A percentile compares a stretch with the other conserved stretches of the same genome.
These are phyloP conservation scores for Mastacembelus armatus DNA, from an alignment of 2,797 vertebrate genomes.

Conservation along the genomic window DNA sequence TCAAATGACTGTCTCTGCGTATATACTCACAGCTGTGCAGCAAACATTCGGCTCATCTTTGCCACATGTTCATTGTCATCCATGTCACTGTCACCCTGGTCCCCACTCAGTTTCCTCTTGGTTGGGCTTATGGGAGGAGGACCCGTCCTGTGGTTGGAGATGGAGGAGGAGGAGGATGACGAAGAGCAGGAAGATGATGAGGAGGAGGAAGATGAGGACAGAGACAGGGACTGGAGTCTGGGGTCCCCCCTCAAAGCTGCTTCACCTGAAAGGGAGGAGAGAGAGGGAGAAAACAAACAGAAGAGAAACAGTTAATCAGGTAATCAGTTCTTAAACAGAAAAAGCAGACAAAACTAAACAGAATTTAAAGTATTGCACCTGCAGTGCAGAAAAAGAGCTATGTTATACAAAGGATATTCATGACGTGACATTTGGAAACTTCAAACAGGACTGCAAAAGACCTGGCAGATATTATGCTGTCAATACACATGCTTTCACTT, in stretches of 20 bases:
- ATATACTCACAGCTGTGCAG: conserved; percentile 90
- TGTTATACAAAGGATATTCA: not conserved
- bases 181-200: conserved; percentile 75
- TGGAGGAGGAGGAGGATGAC: conserved; percentile 77
- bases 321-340: not conserved
- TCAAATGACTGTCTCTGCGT: not conserved
- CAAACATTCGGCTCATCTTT: conserved; percentile 97
- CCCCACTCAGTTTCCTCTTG: conserved; percentile 94
- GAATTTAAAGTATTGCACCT: not conserved
- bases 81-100: conserved; percentile 91
- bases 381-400: too few relatives aligned
- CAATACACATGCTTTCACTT: conserved; percentile 22
- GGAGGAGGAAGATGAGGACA: conserved; percentile 86
- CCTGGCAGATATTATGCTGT: not conserved
- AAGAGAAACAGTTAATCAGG: not conserved
- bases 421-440: not conserved
- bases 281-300: not conserved
- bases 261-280: conserved; percentile 85
- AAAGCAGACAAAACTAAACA: not conserved
- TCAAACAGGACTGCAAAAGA: conserved; percentile 8
- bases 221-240: conserved; percentile 92
- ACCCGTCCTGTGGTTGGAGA: conserved; percentile 92
- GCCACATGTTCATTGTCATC: conserved; percentile 93
- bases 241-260: conserved; percentile 94
- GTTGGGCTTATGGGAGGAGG: conserved; percentile 97